These are phyloP conservation scores for Pogonus chalceus DNA, from an alignment of 1,140 invertebrate species.

Conservation along the genomic window DNA sequence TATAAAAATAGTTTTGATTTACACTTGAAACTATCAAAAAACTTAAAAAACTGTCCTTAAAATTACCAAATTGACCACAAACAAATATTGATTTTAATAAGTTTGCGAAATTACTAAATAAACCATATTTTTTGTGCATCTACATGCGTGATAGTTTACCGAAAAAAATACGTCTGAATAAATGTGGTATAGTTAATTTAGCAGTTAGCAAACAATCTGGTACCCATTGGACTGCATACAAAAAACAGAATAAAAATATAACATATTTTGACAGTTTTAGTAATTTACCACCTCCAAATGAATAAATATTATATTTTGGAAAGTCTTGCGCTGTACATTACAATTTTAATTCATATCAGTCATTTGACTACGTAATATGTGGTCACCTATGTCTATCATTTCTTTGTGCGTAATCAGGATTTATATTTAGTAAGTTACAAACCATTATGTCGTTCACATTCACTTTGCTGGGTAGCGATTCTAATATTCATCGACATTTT, in stretches of 20 bases:
- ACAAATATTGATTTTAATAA: conserved; percentile 24
- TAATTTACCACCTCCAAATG: conserved; percentile 24
- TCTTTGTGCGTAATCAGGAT: conserved; percentile 13
- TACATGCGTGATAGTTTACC: conserved; percentile 27
- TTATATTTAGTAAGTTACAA: no score
- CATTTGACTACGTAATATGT: conserved; percentile 10
- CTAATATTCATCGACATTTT: conserved; percentile 14
- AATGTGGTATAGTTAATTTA: conserved; percentile 25
- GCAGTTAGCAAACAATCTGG: conserved; percentile 17
- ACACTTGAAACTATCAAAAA: conserved; percentile 2
- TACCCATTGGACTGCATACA: conserved; percentile 27
- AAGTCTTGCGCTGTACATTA: conserved; percentile 7
- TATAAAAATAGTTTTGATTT: conserved; percentile 22
- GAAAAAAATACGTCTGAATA: conserved; percentile 6
- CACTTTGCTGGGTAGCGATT: background rate
- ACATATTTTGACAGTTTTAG: conserved; percentile 27
- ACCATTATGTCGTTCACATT: no score
- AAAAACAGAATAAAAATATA: conserved; percentile 16
- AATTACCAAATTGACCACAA: conserved; percentile 12
- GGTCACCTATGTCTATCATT: conserved; percentile 17
- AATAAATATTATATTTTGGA: conserved; percentile 23
- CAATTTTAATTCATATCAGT: conserved; percentile 8
- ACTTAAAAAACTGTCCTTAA: background rate
- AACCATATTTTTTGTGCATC: conserved; percentile 27
- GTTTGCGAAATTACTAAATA: conserved; percentile 15